Base-by-base conservation (phyloP, 2,888 invertebrate genomes). In the Scelioninae gen. 2 region DNA sequence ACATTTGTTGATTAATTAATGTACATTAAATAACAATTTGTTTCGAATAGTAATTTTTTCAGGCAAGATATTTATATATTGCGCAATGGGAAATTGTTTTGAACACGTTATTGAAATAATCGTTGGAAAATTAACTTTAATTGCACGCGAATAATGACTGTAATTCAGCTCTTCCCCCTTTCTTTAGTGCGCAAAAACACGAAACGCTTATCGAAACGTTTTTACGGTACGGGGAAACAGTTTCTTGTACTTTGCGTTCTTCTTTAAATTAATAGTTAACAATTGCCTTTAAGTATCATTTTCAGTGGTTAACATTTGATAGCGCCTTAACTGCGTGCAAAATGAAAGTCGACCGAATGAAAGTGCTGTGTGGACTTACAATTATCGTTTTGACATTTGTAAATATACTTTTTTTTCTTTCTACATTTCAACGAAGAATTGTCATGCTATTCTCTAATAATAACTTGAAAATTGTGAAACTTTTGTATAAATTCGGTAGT, bases 31-130 rank as follows among this genome's bases (percentile, higher is more conserved):
- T n/a, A n/a, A n/a, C n/a, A n/a, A n/a, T n/a, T n/a, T n/a, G n/a
- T n/a, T n/a, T n/a, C n/a, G n/a, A n/a, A n/a, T n/a, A n/a, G n/a
- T n/a, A n/a, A 25, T 25, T 25, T 3, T 25, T 25, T 25, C 25
- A 25, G 25, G n/a, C n/a, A n/a, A 25, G 25, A 25, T 25, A 6
- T 25, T 6, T 25, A 25, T 25, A 25, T 25, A 25, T 35, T 35
- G 35, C 13, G 35, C 11, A 45, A 45, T 25, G 45, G 45, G 45
- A 45, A 45, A 45, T 11, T 11, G 13, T 45, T 25, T 5, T 11
- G 22, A 45, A 45, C 25, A 25, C 16, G 11, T 25, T 45, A 45
- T 45, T 45, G 45, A 18, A 43, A 19, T 43, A 45, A 45, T 45
- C 45, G 25, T 45, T 11, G 6, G 45, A 18, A 45, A 45, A 45